Conservation (phyloP, 2,113 vertebrate species). For the Semicossyphus pulcher region DNA sequence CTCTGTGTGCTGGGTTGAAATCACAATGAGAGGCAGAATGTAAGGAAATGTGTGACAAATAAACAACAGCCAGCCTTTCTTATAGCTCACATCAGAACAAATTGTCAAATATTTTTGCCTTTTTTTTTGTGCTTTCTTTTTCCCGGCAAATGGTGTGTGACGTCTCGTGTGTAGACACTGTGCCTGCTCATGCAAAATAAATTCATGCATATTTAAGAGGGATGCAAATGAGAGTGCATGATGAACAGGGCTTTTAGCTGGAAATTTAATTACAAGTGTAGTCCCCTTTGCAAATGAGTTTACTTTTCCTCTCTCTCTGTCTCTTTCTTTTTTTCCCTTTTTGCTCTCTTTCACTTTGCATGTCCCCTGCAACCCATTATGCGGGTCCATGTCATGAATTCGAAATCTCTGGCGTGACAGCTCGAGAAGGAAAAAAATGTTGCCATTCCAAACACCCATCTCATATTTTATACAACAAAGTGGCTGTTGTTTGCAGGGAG, state of each 20-base stretch:
- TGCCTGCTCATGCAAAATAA: constrained; percentile 80
- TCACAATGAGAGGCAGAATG: neutral
- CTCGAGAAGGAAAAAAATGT: constrained; percentile 22
- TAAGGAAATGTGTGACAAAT: neutral
- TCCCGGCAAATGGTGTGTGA: constrained; percentile 50
- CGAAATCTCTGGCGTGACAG: constrained; percentile 62
- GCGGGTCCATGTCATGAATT: constrained; percentile 67
- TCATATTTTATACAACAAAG: constrained; percentile 78
- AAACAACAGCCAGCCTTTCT: neutral
- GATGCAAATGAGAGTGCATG: constrained; percentile 79
- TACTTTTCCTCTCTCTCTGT: constrained; percentile 55
- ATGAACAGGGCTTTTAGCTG: constrained; percentile 82
- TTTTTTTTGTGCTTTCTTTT: constrained; percentile 25
- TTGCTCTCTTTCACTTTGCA: constrained; percentile 54
- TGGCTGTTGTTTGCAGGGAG: constrained; percentile 47
- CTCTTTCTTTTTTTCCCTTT: constrained; percentile 42
- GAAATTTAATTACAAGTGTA: constrained; percentile 81
- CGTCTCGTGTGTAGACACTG: constrained; percentile 61
- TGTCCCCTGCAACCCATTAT: constrained; percentile 61
- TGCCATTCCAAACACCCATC: constrained; percentile 50
- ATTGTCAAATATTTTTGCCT: constrained; percentile 50
- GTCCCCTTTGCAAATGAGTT: constrained; percentile 78
- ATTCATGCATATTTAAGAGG: constrained; percentile 82
- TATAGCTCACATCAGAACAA: constrained; percentile 47
- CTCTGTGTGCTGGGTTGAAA: neutral